Percentiles rank a stretch among this genome's conserved stretches.
These are phyloP conservation scores for Eupithecia pulchellata DNA, from an alignment of 2,888 invertebrate species.

Conservation along the genomic window DNA sequence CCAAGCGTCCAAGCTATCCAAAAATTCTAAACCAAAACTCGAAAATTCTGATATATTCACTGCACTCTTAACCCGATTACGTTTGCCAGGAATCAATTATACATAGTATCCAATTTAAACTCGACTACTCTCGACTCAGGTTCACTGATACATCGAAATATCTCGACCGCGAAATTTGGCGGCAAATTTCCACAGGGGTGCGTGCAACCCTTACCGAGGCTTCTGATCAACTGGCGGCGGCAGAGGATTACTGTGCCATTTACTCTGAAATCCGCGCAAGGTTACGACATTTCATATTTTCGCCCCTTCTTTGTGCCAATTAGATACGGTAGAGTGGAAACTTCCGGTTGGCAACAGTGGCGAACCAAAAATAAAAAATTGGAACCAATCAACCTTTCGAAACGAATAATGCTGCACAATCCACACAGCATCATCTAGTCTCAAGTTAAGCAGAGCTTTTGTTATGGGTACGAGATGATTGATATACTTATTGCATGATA, in stretches of 20 bases:
- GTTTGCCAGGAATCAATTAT: background rate
- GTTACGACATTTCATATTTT: conserved; percentile 6
- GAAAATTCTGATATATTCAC: background rate
- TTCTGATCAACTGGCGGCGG: conserved; percentile 38
- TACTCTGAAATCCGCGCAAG: conserved; percentile 6
- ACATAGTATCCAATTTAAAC: conserved; percentile 12
- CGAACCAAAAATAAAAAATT: background rate
- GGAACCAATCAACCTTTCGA: too few species aligned
- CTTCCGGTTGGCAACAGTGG: conserved; percentile 1
- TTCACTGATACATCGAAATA: conserved; percentile 20
- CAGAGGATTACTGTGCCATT: conserved; percentile 30
- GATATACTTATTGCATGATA: too few species aligned
- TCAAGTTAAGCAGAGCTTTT: too few species aligned
- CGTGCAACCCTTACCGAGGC: conserved; percentile 35
- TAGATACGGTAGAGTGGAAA: background rate
- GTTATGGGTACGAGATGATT: too few species aligned
- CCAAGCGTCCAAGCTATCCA: background rate
- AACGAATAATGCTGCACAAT: too few species aligned
- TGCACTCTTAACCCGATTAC: background rate
- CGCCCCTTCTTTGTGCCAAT: background rate
- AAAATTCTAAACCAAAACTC: background rate
- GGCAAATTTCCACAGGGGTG: conserved; percentile 35
- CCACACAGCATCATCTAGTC: too few species aligned
- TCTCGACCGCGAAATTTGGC: conserved; percentile 38
- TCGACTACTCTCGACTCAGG: background rate